Conservation (phyloP, 2,888 invertebrate species). For the Cancer borealis region DNA sequence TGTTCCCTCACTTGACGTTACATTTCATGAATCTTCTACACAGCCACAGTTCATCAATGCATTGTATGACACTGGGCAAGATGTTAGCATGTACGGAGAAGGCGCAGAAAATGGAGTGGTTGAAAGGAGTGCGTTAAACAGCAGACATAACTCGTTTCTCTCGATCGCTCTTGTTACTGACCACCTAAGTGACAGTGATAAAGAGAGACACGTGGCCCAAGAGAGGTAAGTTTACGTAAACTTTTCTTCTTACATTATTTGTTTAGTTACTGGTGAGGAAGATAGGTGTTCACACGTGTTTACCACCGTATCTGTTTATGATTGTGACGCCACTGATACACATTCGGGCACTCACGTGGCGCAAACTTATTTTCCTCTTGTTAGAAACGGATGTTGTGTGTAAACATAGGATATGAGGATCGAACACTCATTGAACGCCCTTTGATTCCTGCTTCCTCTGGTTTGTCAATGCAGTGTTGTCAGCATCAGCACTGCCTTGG, state of each 20-base stretch:
- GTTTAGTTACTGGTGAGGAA: not conserved
- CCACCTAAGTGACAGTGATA: conserved; percentile 18
- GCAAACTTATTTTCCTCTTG: not conserved
- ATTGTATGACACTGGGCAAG: not conserved
- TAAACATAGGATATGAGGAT: not conserved
- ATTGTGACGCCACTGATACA: not conserved
- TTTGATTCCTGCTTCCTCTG: not conserved
- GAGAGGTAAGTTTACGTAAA: not conserved
- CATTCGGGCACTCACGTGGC: not conserved
- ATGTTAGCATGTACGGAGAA: not conserved
- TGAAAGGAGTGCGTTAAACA: not conserved
- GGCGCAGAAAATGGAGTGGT: not conserved
- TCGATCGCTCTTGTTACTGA: not conserved
- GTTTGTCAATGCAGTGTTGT: not conserved
- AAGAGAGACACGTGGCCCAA: not conserved
- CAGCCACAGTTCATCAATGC: not conserved
- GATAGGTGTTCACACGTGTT: not conserved
- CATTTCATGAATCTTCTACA: not conserved
- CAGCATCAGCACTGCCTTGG: not conserved
- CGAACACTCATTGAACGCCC: not conserved
- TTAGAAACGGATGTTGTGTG: not conserved
- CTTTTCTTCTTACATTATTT: not conserved
- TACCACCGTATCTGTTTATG: not conserved
- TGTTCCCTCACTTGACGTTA: not conserved
- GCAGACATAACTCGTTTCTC: not conserved